phyloP scores from a whole-genome alignment of 2,113 vertebrate genomes.

The Psophia crepitans region DNA sequence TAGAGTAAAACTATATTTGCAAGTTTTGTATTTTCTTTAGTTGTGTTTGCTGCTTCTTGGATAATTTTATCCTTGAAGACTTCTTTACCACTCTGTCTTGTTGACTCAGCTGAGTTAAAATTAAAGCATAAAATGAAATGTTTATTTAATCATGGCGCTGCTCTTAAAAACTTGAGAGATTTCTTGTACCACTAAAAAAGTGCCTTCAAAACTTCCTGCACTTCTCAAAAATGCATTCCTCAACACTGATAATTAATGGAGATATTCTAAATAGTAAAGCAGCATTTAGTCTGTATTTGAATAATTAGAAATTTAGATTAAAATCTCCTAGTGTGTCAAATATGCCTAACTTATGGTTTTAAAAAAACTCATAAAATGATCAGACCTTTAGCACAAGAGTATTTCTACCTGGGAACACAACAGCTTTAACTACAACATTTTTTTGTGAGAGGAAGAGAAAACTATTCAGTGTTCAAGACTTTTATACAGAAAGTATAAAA shows the following conservation, averaged over 20 bases:
- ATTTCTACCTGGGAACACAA: background rate
- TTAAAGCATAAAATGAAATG: slow-evolving; percentile 64
- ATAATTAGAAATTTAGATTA: slow-evolving; percentile 43
- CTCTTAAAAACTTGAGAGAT: slow-evolving; percentile 48
- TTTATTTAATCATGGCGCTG: slow-evolving; percentile 42
- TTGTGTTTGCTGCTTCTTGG: slow-evolving; percentile 30
- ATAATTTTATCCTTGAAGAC: slow-evolving; percentile 56
- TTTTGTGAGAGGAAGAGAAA: background rate
- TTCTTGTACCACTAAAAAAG: slow-evolving; percentile 32
- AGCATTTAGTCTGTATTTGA: slow-evolving; percentile 32
- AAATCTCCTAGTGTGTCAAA: slow-evolving; percentile 30
- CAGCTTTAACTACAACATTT: background rate
- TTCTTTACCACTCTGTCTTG: slow-evolving; percentile 38
- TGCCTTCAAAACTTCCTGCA: slow-evolving; percentile 32
- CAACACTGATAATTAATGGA: slow-evolving; percentile 47
- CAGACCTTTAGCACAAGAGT: background rate
- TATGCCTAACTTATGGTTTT: background rate
- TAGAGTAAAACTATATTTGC: slow-evolving; percentile 42
- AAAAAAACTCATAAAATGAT: background rate
- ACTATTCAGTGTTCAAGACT: background rate
- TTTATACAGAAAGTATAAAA: background rate
- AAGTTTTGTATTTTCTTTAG: slow-evolving; percentile 36
- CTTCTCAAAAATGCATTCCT: slow-evolving; percentile 45
- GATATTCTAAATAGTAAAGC: slow-evolving; percentile 26
- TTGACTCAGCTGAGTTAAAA: slow-evolving; percentile 58